phyloP scores from a whole-genome alignment of 2,113 vertebrate genomes.

The Saimiri boliviensis region DNA sequence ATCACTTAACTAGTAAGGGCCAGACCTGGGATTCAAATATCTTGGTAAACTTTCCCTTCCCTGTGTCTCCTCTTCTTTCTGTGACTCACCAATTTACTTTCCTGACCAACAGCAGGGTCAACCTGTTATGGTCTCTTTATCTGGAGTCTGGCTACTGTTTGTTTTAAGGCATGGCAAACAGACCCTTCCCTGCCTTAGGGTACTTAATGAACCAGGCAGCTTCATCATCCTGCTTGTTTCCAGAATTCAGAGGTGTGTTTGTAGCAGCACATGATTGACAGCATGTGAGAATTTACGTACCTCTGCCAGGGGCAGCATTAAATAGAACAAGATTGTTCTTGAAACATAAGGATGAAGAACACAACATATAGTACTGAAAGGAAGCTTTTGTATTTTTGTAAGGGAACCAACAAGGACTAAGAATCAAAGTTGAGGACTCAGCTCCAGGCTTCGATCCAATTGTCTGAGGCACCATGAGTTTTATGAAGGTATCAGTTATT shows the following conservation, averaged over 20 bases:
- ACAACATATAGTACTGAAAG: not conserved
- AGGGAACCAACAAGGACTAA: not conserved
- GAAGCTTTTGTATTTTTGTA: not conserved
- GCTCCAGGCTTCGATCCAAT: not conserved
- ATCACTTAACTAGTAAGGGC: not conserved
- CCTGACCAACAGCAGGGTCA: constrained; percentile 8
- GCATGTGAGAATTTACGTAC: not conserved
- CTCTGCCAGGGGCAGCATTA: not conserved
- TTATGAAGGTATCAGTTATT: not conserved
- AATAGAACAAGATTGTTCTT: not conserved
- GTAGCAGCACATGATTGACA: constrained; percentile 54
- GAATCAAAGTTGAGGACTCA: not conserved
- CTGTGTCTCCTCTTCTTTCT: not conserved
- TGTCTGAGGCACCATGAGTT: not conserved
- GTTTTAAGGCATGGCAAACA: constrained; percentile 38
- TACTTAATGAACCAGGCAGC: not conserved
- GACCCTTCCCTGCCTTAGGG: constrained; percentile 32
- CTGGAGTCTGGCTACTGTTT: constrained; percentile 65
- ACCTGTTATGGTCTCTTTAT: constrained; percentile 38
- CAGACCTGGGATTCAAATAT: not conserved
- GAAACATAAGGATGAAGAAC: not conserved
- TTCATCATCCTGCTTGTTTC: constrained; percentile 15
- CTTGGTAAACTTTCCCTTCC: not conserved
- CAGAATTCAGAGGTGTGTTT: constrained; percentile 40
- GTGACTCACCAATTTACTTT: not conserved